These are phyloP conservation scores for Smittia sp. DNA, from an alignment of 2,888 invertebrate species.

Conservation along the genomic window DNA sequence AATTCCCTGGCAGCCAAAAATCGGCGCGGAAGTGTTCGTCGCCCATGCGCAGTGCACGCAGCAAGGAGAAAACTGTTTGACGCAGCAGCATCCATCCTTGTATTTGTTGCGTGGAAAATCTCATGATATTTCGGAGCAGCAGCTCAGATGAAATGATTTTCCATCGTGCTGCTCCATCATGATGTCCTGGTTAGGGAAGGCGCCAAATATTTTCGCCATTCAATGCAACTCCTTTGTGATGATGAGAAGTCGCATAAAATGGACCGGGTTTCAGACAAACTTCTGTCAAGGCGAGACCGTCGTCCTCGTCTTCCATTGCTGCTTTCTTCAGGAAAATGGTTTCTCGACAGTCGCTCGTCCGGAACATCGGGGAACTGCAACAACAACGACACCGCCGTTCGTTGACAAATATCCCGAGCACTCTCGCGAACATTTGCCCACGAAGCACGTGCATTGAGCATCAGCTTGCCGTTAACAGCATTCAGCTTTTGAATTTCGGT, in stretches of 20 bases:
- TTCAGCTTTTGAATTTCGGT: no score
- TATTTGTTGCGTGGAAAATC: neutral
- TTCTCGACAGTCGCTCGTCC: no score
- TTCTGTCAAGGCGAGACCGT: neutral
- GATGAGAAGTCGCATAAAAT: neutral
- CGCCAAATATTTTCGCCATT: conserved; percentile 39
- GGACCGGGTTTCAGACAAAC: neutral
- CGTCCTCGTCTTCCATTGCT: neutral
- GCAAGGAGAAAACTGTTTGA: neutral
- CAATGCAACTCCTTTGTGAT: conserved; percentile 29
- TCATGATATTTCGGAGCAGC: no score
- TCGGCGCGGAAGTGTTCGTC: neutral
- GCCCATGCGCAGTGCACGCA: neutral
- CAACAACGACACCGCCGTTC: no score
- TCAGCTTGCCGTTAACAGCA: no score
- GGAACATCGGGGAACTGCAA: neutral
- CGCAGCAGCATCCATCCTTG: neutral
- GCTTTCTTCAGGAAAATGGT: neutral
- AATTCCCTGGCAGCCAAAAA: neutral
- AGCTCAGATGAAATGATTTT: conserved; percentile 14
- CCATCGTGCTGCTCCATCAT: conserved; percentile 22
- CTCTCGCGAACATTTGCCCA: no score
- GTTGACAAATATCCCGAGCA: no score
- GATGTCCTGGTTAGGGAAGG: conserved; percentile 30
- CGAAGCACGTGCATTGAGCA: no score